Evolutionary conservation across 2,797 vertebrate genomes (phyloP), one percentile per base, ranked within the genome.

Genomic region (Dendrocincla fuliginosa): DNA sequence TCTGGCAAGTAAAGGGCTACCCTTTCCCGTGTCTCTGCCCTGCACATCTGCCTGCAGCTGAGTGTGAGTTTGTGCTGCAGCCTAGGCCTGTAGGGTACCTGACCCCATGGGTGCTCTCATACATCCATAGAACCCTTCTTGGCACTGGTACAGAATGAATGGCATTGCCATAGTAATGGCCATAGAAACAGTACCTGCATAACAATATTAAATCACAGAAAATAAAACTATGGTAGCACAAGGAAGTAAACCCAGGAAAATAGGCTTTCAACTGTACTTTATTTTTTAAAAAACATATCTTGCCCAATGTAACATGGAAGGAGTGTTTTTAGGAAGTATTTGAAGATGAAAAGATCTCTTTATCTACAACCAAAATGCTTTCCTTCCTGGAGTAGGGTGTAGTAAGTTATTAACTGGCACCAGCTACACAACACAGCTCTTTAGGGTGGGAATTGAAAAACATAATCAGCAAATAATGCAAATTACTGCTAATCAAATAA

Each of bases 381-480:
- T 91, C 55, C 56, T 65, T 37, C 77, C 41, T 33, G 67, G 82
- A 94, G 65, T 6, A 84, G 46, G 47, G 44, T 24, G 64, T 18
- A 42, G 47, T 91, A 77, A 56, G 61, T 71, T 84, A 94, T 94
- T 95, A 96, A 78, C 84, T 44, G 87, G 81, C 68, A 83, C 87
- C 27, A 84, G 91, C 39, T 80, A 49, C 60, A 65, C 74, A 89
- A 93, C 84, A 71, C 71, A 87, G 84, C 71, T 91, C 90, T 89
- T 76, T 70, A 61, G 4, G 7, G 76, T 15, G 44, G 87, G 57
- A 93, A 88, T 0, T 92, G 68, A 76, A 70, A 89, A 93, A 93
- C 87, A 59, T 96, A 95, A 96, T 91, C 96, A 97, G 85, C 74
- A 97, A 97, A 98, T 97, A 97, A 97, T 96, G 97, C 86, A 97